Base-by-base conservation (phyloP, 2,888 invertebrate genomes). In the Clepsis dumicolana region DNA sequence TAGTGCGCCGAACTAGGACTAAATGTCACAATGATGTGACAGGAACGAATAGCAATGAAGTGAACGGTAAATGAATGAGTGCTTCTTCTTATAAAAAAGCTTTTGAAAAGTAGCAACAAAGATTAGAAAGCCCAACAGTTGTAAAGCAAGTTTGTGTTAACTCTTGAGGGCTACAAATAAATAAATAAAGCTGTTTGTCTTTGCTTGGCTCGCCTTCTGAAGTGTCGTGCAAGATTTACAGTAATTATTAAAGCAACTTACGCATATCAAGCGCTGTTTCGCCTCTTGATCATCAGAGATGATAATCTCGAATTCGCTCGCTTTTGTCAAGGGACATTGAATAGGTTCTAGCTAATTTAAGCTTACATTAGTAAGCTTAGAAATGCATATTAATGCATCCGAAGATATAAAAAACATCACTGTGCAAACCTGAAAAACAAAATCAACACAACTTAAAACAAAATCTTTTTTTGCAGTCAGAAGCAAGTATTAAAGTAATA, bases 41-140 rank as follows among this genome's bases (percentile, higher is more conserved):
- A 27, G 25, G 48, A 48, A 48, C 32, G 18, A n/a, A 25, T n/a
- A 12, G 7, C 18, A 24, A 35, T 32, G 56, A 61, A 32, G 44
- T 54, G 16, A 29, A 27, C 25, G 56, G 48, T 56, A 57, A 62
- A 48, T 27, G 14, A 50, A 27, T 41, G 54, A 18, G 62, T 18
- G 50, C 52, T 62, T 53, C 44, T 27, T 25, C 54, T 27, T 27
- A 53, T 62, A 57, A 18, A 29, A 29, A 1, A 1, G 24, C 25
- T 35, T 56, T 29, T n/a, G 57, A 38, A 56, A 67, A 67, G 62
- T 67, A 67, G 67, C 67, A 41, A 67, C 56, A 29, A 48, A 63
- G 25, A 48, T 27, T 38, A 48, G 18, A 56, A 61, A 27, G 38
- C 18, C 32, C 18, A n/a, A 53, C 4, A n/a, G n/a, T 3, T n/a